Base-by-base conservation (phyloP, 2,888 invertebrate species). In the Stomorhina lunata region DNA sequence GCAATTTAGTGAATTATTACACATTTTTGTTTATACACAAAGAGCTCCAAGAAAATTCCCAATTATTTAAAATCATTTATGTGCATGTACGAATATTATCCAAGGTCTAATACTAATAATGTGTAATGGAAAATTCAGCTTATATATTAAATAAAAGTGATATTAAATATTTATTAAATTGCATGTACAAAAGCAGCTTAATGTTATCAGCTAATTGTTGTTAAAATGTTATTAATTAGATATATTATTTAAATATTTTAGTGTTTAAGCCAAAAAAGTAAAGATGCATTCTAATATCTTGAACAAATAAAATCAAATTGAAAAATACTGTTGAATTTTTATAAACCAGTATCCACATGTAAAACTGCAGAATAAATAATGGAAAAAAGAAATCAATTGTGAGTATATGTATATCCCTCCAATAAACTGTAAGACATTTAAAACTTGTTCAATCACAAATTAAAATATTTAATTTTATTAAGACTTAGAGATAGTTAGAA, bases 401-500 rank as follows among this genome's bases (percentile, higher is more conserved):
- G n/a, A 34, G 10, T 12, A 15, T 32, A 15, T 59, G 22, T 15
- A 53, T 71, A n/a, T 45, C 10, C 37, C 25, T 10, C 22, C 22
- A 9, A 53, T 10, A 3, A 40, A 20, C 22, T 25, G 2, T 1
- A 9, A 15, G 15, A 6, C 9, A 59, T 59, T 27, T 17, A 2
- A n/a, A 45, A n/a, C 15, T 57, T 9, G 34, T n/a, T 17, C 37
- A 61, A 65, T 29, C 12, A 29, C 9, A 69, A 32, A 43, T 53
- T 29, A 77, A 53, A 57, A 57, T 66, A 43, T 59, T 59, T 9
- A 32, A 59, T 61, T 72, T 76, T 78, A 75, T 57, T 53, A 57
- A 57, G 57, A 65, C 79, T 75, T 79, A 79, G 40, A 61, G 29
- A 76, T 71, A 79, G 61, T 69, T 73, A 78, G 68, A 72, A 72